A percentile compares a stretch with the other conserved stretches of the same genome.
Evolutionary conservation across 2,113 vertebrate genomes (phyloP).

Genomic region (Gavialis gangeticus): DNA sequence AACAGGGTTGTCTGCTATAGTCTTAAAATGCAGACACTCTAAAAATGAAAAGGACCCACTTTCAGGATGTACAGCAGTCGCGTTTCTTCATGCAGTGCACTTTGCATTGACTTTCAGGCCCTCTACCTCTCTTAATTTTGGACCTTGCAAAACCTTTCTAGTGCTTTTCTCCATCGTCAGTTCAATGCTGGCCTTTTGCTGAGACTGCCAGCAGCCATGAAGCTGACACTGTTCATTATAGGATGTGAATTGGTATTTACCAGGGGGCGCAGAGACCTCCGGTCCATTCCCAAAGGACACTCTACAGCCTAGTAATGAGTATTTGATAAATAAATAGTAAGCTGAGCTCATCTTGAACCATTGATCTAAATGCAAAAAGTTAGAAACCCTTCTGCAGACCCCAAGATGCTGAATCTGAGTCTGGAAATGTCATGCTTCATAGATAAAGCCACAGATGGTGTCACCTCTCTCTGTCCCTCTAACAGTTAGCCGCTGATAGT

Average conservation of each 20-base stretch:
- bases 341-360: not conserved
- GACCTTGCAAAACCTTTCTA: not conserved
- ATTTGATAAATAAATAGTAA: not conserved
- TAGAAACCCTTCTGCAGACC: not conserved
- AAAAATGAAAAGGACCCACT: not conserved
- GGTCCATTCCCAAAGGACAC: not conserved
- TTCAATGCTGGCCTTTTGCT: not conserved
- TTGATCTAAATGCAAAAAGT: not conserved
- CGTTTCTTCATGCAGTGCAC: too few relatives aligned
- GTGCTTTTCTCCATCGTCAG: not conserved
- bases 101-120: not conserved
- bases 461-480: not conserved
- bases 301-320: not conserved
- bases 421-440: not conserved
- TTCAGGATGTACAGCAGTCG: not conserved
- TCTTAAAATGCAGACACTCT: not conserved
- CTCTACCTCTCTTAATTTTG: not conserved
- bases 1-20: too few relatives aligned
- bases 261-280: not conserved
- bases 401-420: not conserved
- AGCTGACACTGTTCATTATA: not conserved
- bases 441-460: not conserved
- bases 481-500: not conserved
- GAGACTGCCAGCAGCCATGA: not conserved
- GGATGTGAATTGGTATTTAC: not conserved